phyloP scores from a whole-genome alignment of 2,888 invertebrate species.

The Panorpa germanica region DNA sequence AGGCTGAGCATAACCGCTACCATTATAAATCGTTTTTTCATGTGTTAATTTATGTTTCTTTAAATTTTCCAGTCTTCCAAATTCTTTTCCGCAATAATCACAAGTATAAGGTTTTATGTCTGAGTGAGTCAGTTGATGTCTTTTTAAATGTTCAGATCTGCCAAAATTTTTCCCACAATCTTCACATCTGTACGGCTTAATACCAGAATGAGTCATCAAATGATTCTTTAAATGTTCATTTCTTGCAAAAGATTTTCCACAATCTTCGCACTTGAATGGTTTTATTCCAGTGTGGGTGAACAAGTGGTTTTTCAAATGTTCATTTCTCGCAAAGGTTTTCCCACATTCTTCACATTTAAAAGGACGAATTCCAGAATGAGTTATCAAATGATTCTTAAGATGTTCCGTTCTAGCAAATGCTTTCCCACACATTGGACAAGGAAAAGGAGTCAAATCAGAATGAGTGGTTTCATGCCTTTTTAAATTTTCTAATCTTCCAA shows the following conservation, averaged over 20 bases:
- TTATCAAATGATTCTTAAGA: constrained; percentile 2
- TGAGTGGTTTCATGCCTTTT: constrained; percentile 5
- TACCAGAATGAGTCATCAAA: background rate
- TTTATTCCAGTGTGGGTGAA: constrained; percentile 1
- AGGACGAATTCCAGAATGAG: background rate
- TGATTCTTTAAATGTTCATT: constrained; percentile 3
- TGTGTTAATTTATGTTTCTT: constrained; percentile 6
- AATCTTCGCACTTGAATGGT: too few relatives aligned
- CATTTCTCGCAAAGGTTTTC: background rate
- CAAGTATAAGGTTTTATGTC: constrained; percentile 4
- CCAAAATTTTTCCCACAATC: background rate
- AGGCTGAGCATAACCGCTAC: too few relatives aligned
- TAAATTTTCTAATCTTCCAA: background rate
- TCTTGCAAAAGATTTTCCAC: background rate
- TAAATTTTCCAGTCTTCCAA: background rate
- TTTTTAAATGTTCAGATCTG: background rate
- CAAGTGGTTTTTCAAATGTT: constrained; percentile 2
- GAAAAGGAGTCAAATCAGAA: constrained; percentile 2
- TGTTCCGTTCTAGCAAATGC: background rate
- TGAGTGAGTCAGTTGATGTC: background rate
- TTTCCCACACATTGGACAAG: constrained; percentile 1
- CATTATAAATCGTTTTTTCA: too few relatives aligned
- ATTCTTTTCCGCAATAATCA: background rate
- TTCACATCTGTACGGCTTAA: constrained; percentile 3
- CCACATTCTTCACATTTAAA: constrained; percentile 4